phyloP scores from a whole-genome alignment of 2,888 invertebrate species.

The Dione juno region DNA sequence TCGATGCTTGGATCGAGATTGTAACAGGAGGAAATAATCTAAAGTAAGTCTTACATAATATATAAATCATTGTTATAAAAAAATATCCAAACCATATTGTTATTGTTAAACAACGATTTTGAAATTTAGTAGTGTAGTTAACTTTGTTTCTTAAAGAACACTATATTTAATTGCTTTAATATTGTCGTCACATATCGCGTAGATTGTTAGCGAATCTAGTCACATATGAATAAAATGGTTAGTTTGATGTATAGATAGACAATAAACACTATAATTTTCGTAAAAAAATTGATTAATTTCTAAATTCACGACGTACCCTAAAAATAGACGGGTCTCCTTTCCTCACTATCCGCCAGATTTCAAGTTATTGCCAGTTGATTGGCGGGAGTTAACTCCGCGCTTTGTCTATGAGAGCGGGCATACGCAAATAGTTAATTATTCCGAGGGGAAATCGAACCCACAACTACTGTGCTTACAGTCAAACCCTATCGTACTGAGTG shows the following conservation, averaged over 20 bases:
- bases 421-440: too few relatives aligned
- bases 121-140: background rate
- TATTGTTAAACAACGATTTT: slow-evolving; percentile 15
- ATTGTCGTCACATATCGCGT: slow-evolving; percentile 41
- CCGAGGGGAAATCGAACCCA: too few relatives aligned
- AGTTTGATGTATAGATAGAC: background rate
- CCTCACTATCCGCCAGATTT: too few relatives aligned
- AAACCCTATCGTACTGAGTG: too few relatives aligned
- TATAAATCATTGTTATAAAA: background rate
- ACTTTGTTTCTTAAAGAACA: slow-evolving; percentile 2
- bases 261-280: background rate
- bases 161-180: slow-evolving; percentile 33
- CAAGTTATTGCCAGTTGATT: too few relatives aligned
- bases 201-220: slow-evolving; percentile 37
- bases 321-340: too few relatives aligned
- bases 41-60: background rate
- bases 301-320: too few relatives aligned
- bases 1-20: background rate
- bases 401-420: too few relatives aligned
- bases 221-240: slow-evolving; percentile 18
- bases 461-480: too few relatives aligned
- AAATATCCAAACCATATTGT: background rate
- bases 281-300: background rate
- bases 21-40: background rate
- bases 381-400: too few relatives aligned